A percentile compares a stretch with the other conserved stretches of the same genome.
Conservation (phyloP, 2,888 invertebrate species). For the Gortyna flavago region DNA sequence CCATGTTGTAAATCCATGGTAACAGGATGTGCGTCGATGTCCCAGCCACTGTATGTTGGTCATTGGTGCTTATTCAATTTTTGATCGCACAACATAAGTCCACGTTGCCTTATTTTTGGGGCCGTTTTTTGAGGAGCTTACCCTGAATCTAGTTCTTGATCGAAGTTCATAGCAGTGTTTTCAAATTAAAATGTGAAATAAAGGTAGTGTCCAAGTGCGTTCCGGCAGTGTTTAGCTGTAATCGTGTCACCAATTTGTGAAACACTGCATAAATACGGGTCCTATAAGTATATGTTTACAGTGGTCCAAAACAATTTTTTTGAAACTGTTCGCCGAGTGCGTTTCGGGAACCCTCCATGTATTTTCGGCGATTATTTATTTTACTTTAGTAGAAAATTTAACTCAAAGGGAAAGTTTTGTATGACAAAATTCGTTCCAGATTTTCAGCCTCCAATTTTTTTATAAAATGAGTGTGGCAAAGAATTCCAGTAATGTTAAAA, state of each 20-base stretch:
- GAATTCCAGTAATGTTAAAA: background rate
- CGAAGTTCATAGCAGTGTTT: conserved; percentile 23
- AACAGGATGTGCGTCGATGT: background rate
- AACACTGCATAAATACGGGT: conserved; percentile 4
- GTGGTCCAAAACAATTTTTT: background rate
- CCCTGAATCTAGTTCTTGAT: background rate
- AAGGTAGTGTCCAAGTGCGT: background rate
- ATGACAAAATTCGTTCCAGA: background rate
- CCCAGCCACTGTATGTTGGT: background rate
- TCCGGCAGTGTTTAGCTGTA: background rate
- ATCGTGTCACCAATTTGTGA: conserved; percentile 11
- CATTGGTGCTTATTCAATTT: background rate
- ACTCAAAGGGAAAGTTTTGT: background rate
- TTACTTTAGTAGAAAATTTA: background rate
- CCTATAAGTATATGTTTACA: background rate
- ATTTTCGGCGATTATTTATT: background rate
- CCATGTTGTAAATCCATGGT: background rate
- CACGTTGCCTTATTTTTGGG: background rate
- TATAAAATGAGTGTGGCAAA: background rate
- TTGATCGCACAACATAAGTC: background rate
- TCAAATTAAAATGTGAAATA: conserved; percentile 11
- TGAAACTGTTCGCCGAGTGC: background rate
- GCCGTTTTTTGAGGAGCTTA: no score
- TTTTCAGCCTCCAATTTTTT: background rate
- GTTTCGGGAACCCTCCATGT: background rate